Evolutionary conservation across 2,888 invertebrate species (phyloP).

Genomic region (Pteria penguin): DNA sequence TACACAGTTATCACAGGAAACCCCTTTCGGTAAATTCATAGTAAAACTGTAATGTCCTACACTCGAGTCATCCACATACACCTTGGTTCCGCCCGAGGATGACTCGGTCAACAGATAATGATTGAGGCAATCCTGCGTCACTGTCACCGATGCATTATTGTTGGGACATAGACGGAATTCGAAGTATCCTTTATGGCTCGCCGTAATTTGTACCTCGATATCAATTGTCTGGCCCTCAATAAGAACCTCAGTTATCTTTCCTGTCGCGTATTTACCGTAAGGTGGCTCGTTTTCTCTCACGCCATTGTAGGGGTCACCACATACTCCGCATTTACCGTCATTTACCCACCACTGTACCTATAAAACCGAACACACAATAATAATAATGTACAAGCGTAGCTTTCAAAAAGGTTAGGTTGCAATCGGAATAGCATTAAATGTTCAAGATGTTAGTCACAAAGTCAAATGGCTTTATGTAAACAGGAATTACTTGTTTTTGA

Average conservation of each 20-base stretch:
- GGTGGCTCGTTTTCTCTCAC: slow-evolving; percentile 48
- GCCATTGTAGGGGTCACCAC: slow-evolving; percentile 47
- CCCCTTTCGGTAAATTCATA: slow-evolving; percentile 19
- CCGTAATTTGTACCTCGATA: slow-evolving; percentile 50
- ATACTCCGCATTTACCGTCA: slow-evolving; percentile 54
- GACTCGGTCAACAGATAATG: slow-evolving; percentile 59
- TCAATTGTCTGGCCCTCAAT: slow-evolving; percentile 29
- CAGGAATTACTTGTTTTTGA: no score
- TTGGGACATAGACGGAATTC: slow-evolving; percentile 75
- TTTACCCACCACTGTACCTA: slow-evolving; percentile 51
- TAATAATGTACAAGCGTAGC: no score
- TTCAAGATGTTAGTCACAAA: no score
- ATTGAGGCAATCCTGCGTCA: slow-evolving; percentile 72
- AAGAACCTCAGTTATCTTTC: slow-evolving; percentile 48
- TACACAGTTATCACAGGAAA: slow-evolving; percentile 39
- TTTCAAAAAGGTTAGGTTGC: no score
- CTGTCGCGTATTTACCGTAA: slow-evolving; percentile 48
- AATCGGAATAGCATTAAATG: no score
- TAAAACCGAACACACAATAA: no score
- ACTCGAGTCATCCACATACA: slow-evolving; percentile 35
- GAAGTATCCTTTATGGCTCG: slow-evolving; percentile 52
- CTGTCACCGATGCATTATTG: slow-evolving; percentile 58
- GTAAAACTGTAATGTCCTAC: slow-evolving; percentile 22
- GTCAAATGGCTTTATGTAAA: no score
- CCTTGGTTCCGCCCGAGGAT: slow-evolving; percentile 51